phyloP scores from a whole-genome alignment of 35 echinoderm and acorn worm species.

The Apostichopus japonicus region DNA sequence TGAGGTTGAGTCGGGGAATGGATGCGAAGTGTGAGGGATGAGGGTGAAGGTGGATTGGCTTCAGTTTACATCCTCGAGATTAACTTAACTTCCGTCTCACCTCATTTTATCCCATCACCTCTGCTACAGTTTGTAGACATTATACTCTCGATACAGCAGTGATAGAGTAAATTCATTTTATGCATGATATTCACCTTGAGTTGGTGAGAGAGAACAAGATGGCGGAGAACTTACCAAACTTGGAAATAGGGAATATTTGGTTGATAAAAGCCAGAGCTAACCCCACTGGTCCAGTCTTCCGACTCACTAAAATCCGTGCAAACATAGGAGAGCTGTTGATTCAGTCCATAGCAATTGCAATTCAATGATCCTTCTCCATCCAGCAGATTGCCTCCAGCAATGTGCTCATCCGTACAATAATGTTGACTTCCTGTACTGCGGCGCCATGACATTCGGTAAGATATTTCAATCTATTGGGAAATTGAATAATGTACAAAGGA shows the following conservation, averaged over 20 bases:
- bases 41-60: no score
- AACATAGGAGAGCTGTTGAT: not conserved
- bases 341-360: not conserved
- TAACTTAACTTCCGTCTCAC: no score
- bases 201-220: no score
- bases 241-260: not conserved
- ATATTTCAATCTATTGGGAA: slow-evolving; percentile 13
- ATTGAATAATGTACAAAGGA: not conserved
- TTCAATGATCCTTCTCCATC: not conserved
- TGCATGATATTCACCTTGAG: no score
- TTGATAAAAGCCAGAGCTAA: slow-evolving; percentile 10
- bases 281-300: slow-evolving; percentile 45
- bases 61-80: no score
- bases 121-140: no score
- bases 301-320: slow-evolving; percentile 41
- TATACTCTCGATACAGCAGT: no score
- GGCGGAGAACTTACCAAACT: not conserved
- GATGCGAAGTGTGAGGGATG: no score
- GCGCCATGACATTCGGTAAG: slow-evolving; percentile 30
- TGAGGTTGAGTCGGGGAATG: no score
- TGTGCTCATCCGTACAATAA: slow-evolving; percentile 5
- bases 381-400: not conserved
- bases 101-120: no score
- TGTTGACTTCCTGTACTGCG: not conserved
- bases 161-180: no score